Base-by-base conservation (phyloP, 2,113 vertebrate genomes). In the Sphaerodactylus townsendi region DNA sequence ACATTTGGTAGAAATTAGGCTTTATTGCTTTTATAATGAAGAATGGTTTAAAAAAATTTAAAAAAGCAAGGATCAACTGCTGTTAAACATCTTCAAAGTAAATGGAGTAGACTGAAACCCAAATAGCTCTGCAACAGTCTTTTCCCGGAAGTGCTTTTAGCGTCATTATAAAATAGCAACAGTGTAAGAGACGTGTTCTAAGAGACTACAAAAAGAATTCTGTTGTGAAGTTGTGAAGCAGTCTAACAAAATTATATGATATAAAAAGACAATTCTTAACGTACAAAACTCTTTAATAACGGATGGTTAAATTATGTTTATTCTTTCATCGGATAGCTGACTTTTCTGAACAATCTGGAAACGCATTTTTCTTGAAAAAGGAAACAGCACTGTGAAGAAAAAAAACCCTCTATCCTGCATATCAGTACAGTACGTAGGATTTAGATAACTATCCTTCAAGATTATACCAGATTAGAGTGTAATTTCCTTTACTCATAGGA, bases 1-100 rank as follows among this genome's bases (percentile, higher is more conserved):
- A 53, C 77, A 89, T 91, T 92, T 94, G 86, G 88, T 94, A 95
- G 87, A 94, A 95, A 95, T 93, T 77, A 93, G 87, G 90, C 80
- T 95, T 95, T 95, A 95, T 95, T 95, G 95, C 95, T 95, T 94
- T 94, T 93, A 87, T 92, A 92, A 94, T 89, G 89, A 93, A 77
- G 74, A 92, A 89, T 89, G 73, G 81, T 92, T 91, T 68, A 79
- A 66, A 62, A 25, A 15, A 41, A 37, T 50, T 74, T 80, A 81
- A 86, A 87, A 62, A 88, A 33, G n/a, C 74, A 87, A 82, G 81
- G 78, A 89, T 88, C 46, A 84, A 50, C 88, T 83, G 69, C 70
- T 90, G 83, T 86, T 70, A 91, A 91, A 90, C 84, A 69, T 70
- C 44, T 84, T 37, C 85, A 88, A 91, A 93, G 86, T 62, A 39